Percentiles rank a stretch among this genome's conserved stretches.
Conservation (phyloP, 2,113 vertebrate genomes). For the Terrapene triunguis region DNA sequence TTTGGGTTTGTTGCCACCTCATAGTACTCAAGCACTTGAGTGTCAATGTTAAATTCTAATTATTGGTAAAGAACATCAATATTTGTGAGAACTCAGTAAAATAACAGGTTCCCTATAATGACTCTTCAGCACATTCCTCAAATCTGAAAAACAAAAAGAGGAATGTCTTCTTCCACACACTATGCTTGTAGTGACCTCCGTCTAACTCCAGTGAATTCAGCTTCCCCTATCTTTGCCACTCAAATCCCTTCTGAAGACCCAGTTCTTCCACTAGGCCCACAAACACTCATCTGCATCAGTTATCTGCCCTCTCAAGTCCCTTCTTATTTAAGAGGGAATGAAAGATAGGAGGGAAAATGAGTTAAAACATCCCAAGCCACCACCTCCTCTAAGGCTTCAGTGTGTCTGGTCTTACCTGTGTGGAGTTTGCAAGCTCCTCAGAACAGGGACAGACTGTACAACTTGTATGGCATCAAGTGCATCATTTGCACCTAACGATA, state of each 20-base stretch:
- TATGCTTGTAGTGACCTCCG: background rate
- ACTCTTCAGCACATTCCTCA: background rate
- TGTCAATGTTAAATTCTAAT: background rate
- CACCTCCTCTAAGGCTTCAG: background rate
- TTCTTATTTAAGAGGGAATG: background rate
- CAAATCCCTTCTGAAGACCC: background rate
- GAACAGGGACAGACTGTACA: conserved; percentile 16
- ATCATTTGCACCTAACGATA: conserved; percentile 6
- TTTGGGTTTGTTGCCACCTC: fast-evolving
- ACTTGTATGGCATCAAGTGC: conserved; percentile 35
- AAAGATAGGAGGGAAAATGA: background rate
- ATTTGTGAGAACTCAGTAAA: background rate
- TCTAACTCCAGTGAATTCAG: background rate
- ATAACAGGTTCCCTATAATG: no score
- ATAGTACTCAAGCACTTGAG: background rate
- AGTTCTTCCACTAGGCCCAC: background rate
- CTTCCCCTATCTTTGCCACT: background rate
- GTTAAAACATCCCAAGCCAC: background rate
- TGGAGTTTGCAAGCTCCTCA: background rate
- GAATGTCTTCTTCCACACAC: fast-evolving
- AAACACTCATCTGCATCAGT: background rate
- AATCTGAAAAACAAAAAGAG: background rate
- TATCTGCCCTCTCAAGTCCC: background rate
- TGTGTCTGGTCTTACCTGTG: background rate
- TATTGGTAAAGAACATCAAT: background rate